phyloP scores from a whole-genome alignment of 2,797 vertebrate species.

The Propithecus deckenii region DNA sequence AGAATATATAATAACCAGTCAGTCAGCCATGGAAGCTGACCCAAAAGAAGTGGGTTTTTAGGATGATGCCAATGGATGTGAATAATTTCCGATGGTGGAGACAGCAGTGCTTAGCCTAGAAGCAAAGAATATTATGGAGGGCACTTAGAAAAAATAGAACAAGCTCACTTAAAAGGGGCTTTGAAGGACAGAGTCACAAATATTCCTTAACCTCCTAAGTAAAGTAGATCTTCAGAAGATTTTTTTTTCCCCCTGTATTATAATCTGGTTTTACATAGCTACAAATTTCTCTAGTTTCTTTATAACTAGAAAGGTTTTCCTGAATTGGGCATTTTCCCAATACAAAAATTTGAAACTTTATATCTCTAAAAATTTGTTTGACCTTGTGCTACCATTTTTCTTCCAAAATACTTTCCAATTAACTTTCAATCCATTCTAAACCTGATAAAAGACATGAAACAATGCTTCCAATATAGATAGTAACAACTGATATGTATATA shows the following conservation, averaged over 20 bases:
- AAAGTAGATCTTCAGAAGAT: not conserved
- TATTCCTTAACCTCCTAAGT: not conserved
- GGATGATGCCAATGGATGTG: not conserved
- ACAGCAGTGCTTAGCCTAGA: not conserved
- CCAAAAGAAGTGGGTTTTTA: not conserved
- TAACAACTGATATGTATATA: not conserved
- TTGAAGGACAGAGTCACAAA: not conserved
- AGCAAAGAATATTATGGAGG: not conserved
- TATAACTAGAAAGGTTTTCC: not conserved
- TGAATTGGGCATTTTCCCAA: not conserved
- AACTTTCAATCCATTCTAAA: constrained; percentile 41
- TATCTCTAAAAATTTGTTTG: constrained; percentile 23
- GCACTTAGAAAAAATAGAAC: not conserved
- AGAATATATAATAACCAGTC: not conserved
- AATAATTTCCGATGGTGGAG: not conserved
- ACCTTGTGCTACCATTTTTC: not conserved
- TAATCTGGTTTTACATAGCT: not conserved
- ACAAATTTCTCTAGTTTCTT: not conserved
- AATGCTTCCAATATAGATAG: not conserved
- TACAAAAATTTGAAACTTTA: constrained; percentile 9
- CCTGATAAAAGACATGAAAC: constrained; percentile 55
- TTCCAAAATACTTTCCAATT: constrained; percentile 24
- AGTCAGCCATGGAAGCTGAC: not conserved
- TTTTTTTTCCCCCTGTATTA: not conserved
- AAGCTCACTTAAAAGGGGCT: not conserved